Evolutionary conservation across 1,140 invertebrate species (phyloP), one percentile per base, ranked within the genome.

Genomic region (Drosophila watanabei): DNA sequence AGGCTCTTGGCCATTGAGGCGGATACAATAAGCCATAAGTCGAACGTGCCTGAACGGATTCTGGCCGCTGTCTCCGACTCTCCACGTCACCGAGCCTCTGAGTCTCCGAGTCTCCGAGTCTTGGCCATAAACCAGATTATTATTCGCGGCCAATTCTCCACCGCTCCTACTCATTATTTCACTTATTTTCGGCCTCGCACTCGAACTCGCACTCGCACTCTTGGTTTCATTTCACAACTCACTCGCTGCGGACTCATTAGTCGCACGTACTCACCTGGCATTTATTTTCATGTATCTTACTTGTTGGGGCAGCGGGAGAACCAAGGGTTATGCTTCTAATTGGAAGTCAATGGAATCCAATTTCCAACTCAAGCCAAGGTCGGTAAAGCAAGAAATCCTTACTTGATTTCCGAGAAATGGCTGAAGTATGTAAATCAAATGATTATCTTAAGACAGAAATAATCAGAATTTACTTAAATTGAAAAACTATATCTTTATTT

Each of bases 31-130:
- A 80, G 80, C 54, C 48, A 49, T 56, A 62, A 77, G 60, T 71
- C 58, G 82, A 86, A 88, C 84, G 84, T 89, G 84, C 78, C 78
- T 81, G 84, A 81, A 85, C 69, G 78, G 81, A 88, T 88, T 88
- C 84, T 88, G 64, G 43, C 56, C 70, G 52, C 35, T 65, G 46
- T 66, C 39, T 73, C 54, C 54, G 54, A 11, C 20, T 56, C 52
- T 56, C 52, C 52, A 37, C 30, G 18, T 20, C n/a, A 16, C 18
- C 48, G 45, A 20, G 32, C 20, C 32, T 16, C 18, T 35, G 46
- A 30, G 68, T 56, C 66, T 66, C 18, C 48, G 45, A 20, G 32
- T 33, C 32, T 16, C 18, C 41, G 46, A 30, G 68, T 56, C 66
- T 66, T 76, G 75, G 57, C 75, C 63, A 59, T 59, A 78, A 69